Conservation (phyloP, 1,140 invertebrate genomes). For the Dinoponera quadriceps region DNA sequence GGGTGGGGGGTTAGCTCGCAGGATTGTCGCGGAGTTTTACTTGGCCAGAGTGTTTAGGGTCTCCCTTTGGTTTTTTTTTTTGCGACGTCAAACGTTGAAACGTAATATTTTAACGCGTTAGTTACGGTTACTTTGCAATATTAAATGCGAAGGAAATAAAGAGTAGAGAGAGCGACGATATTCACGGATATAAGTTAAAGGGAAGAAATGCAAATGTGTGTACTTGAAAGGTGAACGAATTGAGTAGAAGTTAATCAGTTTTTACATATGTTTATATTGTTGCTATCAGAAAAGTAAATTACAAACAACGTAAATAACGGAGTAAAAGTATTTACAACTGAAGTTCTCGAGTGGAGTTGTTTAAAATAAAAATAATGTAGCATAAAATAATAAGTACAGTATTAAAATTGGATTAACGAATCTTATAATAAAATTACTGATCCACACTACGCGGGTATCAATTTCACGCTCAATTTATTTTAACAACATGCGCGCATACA, state of each 20-base stretch:
- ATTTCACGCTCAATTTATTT: no score
- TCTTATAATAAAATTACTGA: no score
- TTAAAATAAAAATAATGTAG: no score
- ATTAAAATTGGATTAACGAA: no score
- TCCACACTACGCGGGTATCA: no score
- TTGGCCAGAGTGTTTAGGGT: constrained; percentile 81
- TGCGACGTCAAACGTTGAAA: constrained; percentile 44
- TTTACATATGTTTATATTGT: constrained; percentile 1
- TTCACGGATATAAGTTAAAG: neutral
- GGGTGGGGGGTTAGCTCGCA: constrained; percentile 41
- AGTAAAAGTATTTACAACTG: no score
- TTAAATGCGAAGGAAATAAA: neutral
- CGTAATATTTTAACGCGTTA: constrained; percentile 38
- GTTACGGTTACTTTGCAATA: constrained; percentile 15
- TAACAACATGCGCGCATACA: no score
- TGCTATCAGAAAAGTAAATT: no score
- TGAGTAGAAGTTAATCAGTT: neutral
- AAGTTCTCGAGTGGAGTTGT: no score
- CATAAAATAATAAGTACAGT: no score
- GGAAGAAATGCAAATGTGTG: neutral
- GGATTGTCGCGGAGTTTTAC: constrained; percentile 63
- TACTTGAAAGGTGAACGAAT: neutral
- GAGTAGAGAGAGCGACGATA: neutral
- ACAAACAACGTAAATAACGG: no score
- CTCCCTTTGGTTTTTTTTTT: constrained; percentile 53